These are phyloP conservation scores for Tipula lateralis DNA, from an alignment of 2,888 invertebrate species.

Conservation along the genomic window DNA sequence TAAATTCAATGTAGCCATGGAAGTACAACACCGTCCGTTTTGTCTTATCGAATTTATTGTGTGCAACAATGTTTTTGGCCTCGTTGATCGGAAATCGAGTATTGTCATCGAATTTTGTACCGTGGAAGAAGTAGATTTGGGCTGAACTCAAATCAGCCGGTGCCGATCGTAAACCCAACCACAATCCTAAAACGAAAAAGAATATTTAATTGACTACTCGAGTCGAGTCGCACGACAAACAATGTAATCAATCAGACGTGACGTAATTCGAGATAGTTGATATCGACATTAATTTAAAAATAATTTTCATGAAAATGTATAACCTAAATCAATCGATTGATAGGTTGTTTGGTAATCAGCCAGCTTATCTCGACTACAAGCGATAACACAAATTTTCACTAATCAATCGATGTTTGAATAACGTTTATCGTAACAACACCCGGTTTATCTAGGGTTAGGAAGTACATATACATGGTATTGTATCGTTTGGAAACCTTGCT, in stretches of 20 bases:
- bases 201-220: not conserved
- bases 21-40: slow-evolving; percentile 55
- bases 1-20: slow-evolving; percentile 57
- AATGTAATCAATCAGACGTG: not conserved
- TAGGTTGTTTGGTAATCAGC: not conserved
- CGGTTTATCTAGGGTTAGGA: too few relatives aligned
- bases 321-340: not conserved
- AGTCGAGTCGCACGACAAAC: not conserved
- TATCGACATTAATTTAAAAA: too few relatives aligned
- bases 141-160: slow-evolving; percentile 28
- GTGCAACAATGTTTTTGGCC: not conserved
- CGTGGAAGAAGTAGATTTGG: slow-evolving; percentile 32
- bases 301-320: not conserved
- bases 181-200: slow-evolving; percentile 30
- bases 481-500: not conserved
- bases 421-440: too few relatives aligned
- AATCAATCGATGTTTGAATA: too few relatives aligned
- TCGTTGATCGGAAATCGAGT: not conserved
- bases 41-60: slow-evolving; percentile 41
- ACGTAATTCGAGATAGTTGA: too few relatives aligned
- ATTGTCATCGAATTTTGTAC: not conserved
- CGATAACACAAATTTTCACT: not conserved
- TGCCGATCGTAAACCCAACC: slow-evolving; percentile 32
- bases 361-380: not conserved
- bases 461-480: not conserved